Conservation (phyloP, 2,113 vertebrate species). For the Probosciger aterrimus region DNA sequence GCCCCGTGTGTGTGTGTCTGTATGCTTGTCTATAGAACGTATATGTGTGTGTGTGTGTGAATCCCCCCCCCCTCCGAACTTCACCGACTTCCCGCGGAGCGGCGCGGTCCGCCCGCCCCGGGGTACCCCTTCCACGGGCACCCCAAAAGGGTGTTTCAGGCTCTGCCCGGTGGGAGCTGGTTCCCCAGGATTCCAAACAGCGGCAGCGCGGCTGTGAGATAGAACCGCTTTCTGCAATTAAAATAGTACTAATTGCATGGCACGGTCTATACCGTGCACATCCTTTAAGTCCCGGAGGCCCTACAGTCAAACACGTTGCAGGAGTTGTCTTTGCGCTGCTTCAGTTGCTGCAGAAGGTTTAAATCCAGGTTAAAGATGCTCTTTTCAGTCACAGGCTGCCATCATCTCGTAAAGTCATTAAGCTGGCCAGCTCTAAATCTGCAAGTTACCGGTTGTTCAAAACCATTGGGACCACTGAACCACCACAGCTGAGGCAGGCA, state of each 20-base stretch:
- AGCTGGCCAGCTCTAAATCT: background rate
- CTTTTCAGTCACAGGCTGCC: background rate
- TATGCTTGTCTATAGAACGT: too few relatives aligned
- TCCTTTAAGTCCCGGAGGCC: background rate
- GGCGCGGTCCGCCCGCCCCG: background rate
- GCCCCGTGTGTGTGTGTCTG: too few relatives aligned
- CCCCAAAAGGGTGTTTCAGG: accelerated
- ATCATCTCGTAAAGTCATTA: background rate
- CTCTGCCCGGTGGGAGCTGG: background rate
- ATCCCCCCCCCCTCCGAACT: background rate
- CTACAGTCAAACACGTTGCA: background rate
- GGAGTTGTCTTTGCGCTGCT: background rate
- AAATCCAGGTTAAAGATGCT: background rate
- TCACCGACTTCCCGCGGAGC: background rate
- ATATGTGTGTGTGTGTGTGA: background rate
- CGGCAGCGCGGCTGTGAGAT: background rate
- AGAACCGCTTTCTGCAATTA: background rate
- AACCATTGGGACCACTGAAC: background rate
- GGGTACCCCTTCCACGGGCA: background rate
- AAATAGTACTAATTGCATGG: background rate
- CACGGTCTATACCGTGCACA: accelerated
- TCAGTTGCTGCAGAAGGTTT: background rate
- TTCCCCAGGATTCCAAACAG: background rate
- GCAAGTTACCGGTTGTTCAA: background rate
- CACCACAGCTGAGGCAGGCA: background rate